Conservation (phyloP, 2,113 vertebrate species). For the Lagopus muta region DNA sequence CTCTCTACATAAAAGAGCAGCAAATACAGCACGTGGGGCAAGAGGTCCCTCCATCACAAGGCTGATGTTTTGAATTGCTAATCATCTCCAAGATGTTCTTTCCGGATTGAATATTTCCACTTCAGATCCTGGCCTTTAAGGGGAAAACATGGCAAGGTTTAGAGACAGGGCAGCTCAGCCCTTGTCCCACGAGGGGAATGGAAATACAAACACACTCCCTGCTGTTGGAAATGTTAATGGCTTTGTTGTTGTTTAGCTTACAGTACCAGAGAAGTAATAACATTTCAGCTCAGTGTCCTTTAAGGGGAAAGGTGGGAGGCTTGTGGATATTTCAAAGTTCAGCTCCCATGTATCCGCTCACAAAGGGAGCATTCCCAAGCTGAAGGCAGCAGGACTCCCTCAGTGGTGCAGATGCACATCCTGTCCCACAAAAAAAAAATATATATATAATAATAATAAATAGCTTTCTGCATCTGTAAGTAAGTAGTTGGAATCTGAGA, state of each 20-base stretch:
- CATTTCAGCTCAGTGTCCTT: slow-evolving; percentile 40
- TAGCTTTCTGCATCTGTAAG: background rate
- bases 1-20: background rate
- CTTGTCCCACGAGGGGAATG: background rate
- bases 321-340: slow-evolving; percentile 51
- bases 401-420: background rate
- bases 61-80: background rate
- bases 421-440: slow-evolving; percentile 31
- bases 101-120: background rate
- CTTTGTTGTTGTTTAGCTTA: slow-evolving; percentile 34
- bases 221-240: slow-evolving; percentile 37
- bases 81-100: background rate
- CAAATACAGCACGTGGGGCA: background rate
- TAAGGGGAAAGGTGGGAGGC: slow-evolving; percentile 55
- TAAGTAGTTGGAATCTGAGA: background rate
- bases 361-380: slow-evolving; percentile 47
- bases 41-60: background rate
- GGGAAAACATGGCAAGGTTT: background rate
- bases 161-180: slow-evolving; percentile 2
- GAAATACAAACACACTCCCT: slow-evolving; percentile 34
- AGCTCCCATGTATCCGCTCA: slow-evolving; percentile 4
- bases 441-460: background rate
- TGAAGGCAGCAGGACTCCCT: slow-evolving; percentile 24
- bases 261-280: slow-evolving; percentile 29
- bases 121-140: slow-evolving; percentile 1